Base-by-base conservation (phyloP, 2,797 vertebrate genomes). In the Miichthys miiuy region DNA sequence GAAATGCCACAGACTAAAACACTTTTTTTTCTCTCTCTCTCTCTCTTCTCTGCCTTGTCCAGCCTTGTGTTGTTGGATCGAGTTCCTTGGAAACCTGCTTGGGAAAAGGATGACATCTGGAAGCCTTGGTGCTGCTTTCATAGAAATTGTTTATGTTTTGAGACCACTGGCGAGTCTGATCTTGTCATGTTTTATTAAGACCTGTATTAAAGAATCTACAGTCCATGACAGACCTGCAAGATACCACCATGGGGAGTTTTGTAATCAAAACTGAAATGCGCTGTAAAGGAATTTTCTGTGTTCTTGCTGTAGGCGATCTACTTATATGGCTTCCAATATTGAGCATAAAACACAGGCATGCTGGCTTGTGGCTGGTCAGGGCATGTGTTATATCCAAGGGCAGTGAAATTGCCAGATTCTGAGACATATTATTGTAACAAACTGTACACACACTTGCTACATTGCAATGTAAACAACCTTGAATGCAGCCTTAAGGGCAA, bases 131-230 rank as follows among this genome's bases (percentile, higher is more conserved):
- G 83, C 73, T 80, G 60, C 50, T 84, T 80, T 80, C 69, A 76
- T 66, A 80, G 80, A 80, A 75, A 87, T 85, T 91, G 82, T 93
- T 91, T 85, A 81, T 82, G 75, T 87, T 86, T 79, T 62, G 34
- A 87, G 82, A 85, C 74, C 83, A 82, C 64, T 81, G 72, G 81
- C 77, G 51, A 80, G 81, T 88, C 82, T 84, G 51, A 88, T 88
- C 87, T 83, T 88, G 80, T 84, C 83, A 79, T 86, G 78, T 90
- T 89, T 84, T 87, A 87, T 87, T 86, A 85, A 76, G 76, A 71
- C 58, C 83, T 86, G 76, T 78, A 83, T 85, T 80, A 84, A 84
- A 86, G 58, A 79, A 83, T 72, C 56, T 48, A 68, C 75, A 72
- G 65, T 66, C n/a, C 30, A 56, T 72, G 72, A 69, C 71, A 79